Percentiles rank a stretch among this genome's conserved stretches.
Conservation (phyloP, 2,888 invertebrate species). For the Ditylenchus weischeri region DNA sequence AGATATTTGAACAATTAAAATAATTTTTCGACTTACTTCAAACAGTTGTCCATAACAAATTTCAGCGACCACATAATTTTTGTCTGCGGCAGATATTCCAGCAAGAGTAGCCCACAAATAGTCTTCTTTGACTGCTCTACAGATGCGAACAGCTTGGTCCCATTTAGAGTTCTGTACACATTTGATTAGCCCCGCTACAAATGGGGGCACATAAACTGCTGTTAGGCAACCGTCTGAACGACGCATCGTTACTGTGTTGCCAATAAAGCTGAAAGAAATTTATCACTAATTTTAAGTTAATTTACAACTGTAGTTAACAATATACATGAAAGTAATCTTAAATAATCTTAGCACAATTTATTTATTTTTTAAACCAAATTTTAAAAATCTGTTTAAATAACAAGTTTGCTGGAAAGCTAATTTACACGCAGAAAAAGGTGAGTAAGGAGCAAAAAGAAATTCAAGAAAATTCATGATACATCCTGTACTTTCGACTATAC, state of each 20-base stretch:
- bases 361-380: no score
- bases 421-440: no score
- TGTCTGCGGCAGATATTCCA: conserved; percentile 80
- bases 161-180: conserved; percentile 75
- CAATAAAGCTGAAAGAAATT: conserved; percentile 69
- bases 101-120: conserved; percentile 89
- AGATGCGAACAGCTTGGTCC: conserved; percentile 65
- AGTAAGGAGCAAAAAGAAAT: no score
- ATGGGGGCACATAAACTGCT: conserved; percentile 72
- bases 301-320: no score
- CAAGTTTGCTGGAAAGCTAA: no score
- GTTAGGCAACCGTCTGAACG: conserved; percentile 84
- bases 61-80: conserved; percentile 83
- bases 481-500: no score
- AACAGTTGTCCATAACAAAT: conserved; percentile 88
- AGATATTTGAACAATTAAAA: not conserved
- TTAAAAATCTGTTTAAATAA: no score
- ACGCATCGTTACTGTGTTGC: conserved; percentile 78
- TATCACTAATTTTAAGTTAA: not conserved
- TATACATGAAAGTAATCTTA: conserved; percentile 7
- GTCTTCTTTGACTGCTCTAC: conserved; percentile 49
- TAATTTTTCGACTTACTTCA: conserved; percentile 64
- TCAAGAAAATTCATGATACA: no score
- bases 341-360: no score
- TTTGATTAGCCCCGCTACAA: conserved; percentile 64